Evolutionary conservation across 2,797 vertebrate genomes (phyloP).

Genomic region (Cynopterus sphinx): DNA sequence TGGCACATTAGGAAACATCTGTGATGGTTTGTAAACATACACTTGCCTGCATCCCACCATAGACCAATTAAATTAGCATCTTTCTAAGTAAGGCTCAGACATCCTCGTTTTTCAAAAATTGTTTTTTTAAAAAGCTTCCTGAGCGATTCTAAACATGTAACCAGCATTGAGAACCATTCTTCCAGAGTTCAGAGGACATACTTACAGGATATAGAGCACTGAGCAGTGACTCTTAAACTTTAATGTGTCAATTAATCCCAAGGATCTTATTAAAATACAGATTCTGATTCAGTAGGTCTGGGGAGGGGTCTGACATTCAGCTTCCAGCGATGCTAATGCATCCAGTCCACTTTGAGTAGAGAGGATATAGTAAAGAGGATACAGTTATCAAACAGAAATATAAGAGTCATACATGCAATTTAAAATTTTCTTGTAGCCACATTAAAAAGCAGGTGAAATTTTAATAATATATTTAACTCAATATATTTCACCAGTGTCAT

Average conservation of each 20-base stretch:
- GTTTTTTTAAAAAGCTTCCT: background rate
- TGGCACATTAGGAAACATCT: background rate
- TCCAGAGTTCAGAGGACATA: background rate
- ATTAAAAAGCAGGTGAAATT: background rate
- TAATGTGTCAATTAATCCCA: background rate
- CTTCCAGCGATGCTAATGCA: background rate
- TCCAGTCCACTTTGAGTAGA: background rate
- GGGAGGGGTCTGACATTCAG: background rate
- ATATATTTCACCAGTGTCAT: background rate
- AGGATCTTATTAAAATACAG: background rate
- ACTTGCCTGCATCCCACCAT: background rate
- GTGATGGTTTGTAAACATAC: background rate
- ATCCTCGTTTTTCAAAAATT: background rate
- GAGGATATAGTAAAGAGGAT: background rate
- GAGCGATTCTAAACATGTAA: background rate
- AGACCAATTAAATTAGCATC: background rate
- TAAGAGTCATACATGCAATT: background rate
- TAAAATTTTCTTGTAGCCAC: background rate
- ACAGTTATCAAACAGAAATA: background rate
- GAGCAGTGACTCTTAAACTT: background rate
- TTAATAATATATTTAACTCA: background rate
- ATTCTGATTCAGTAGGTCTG: background rate
- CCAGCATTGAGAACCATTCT: background rate
- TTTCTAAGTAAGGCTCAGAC: background rate
- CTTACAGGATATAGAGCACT: background rate